phyloP scores from a whole-genome alignment of 2,113 vertebrate species.

The Phainopepla nitens region DNA sequence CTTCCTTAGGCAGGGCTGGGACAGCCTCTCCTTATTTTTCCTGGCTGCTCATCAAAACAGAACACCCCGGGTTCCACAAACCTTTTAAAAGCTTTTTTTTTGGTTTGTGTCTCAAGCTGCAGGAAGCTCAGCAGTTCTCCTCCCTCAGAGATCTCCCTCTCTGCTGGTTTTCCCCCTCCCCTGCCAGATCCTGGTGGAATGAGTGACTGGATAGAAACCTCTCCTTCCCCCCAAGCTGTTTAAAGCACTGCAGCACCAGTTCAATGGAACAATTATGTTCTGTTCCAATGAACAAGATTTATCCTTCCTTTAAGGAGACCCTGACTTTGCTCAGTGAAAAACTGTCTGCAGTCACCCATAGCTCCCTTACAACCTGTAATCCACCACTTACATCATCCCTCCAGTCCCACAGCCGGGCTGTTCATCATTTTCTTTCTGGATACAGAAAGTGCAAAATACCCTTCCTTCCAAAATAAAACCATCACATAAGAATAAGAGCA shows the following conservation, averaged over 20 bases:
- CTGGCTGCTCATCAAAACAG: background rate
- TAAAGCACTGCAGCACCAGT: background rate
- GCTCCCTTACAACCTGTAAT: background rate
- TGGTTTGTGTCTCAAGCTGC: background rate
- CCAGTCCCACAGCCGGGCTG: background rate
- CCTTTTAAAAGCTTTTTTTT: background rate
- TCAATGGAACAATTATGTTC: background rate
- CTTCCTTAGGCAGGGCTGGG: background rate
- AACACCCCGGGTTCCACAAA: background rate
- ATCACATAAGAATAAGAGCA: background rate
- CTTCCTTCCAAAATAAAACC: background rate
- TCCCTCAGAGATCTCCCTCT: background rate
- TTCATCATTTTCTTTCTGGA: background rate
- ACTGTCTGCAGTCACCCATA: background rate
- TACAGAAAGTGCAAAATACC: background rate
- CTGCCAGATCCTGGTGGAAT: background rate
- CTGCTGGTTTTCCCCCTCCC: background rate
- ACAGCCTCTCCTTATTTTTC: background rate
- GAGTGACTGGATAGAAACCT: background rate
- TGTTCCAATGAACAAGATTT: background rate
- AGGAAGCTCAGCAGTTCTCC: background rate
- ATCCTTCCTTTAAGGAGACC: background rate
- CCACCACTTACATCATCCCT: background rate
- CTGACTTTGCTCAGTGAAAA: background rate
- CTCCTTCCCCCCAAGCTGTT: background rate